Base-by-base conservation (phyloP, 2,888 invertebrate genomes). In the Sialis lutaria region DNA sequence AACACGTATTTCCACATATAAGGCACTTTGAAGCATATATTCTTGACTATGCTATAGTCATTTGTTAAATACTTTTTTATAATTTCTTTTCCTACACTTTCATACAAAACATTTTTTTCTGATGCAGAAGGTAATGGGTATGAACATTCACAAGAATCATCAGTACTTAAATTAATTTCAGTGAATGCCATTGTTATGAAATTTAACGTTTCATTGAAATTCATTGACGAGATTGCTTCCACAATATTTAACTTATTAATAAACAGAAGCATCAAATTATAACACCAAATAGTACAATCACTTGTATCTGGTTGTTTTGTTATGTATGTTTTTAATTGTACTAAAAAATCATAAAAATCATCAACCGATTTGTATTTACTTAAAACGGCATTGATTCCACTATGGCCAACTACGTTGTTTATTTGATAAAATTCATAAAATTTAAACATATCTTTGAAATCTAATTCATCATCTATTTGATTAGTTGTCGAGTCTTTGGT, bases 1-100 rank as follows among this genome's bases (percentile, higher is more conserved):
- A 79, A 60, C 52, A 74, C 73, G 53, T 73, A 72, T 47, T 69
- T 67, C 75, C 77, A 79, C 56, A 79, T 65, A 54, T 72, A 75
- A 42, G 80, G 79, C 68, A 79, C 73, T 53, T 64, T 63, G 54
- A 68, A 70, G 52, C 76, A 75, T 39, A 75, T 64, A 53, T 68
- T 66, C 37, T 72, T 67, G 51, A 70, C 72, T 41, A 67, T 65
- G 35, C 64, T 60, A 0, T 66, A 64, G 49, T 67, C 62, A 50
- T 57, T 63, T 5, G 64, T 61, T 62, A 66, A 67, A 53, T 73
- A 70, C 49, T 61, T 68, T 49, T 72, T 69, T 41, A 77, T 65
- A 52, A 80, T 68, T 52, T 66, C 62, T 54, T 70, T 70, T 35
- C 78, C 78, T 40, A 77, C 57, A 34, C 72, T 65, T 1, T 71